Evolutionary conservation across 2,888 invertebrate species (phyloP).

Genomic region (Melanotus villosus): DNA sequence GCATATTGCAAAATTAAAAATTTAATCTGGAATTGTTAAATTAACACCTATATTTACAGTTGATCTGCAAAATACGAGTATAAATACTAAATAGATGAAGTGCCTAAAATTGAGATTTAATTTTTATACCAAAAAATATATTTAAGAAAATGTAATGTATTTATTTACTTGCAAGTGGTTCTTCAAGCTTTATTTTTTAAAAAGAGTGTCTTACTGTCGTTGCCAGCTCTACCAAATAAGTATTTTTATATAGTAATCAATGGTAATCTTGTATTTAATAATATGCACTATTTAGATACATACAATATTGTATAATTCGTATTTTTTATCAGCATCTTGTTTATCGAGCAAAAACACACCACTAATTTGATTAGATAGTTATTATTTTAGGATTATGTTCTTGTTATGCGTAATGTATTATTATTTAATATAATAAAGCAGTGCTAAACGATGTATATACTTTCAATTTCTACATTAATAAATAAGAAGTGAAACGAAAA

Average conservation of each 20-base stretch:
- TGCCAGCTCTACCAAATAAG: slow-evolving; percentile 29
- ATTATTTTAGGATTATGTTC: slow-evolving; percentile 23
- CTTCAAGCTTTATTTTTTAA: background rate
- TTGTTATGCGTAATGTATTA: slow-evolving; percentile 25
- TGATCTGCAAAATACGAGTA: background rate
- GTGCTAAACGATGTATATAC: background rate
- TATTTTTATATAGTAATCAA: slow-evolving; percentile 30
- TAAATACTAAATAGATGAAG: background rate
- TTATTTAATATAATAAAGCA: slow-evolving; percentile 20
- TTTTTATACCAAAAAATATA: background rate
- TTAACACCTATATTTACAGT: background rate
- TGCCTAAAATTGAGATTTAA: slow-evolving; percentile 9
- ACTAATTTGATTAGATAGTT: background rate
- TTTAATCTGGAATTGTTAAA: background rate
- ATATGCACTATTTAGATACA: slow-evolving; percentile 11
- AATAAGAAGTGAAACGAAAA: background rate
- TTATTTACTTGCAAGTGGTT: too few species aligned
- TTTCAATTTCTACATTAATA: background rate
- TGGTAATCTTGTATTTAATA: slow-evolving; percentile 9
- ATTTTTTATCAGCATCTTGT: slow-evolving; percentile 22
- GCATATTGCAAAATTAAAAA: background rate
- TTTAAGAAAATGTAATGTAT: background rate
- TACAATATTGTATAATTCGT: background rate
- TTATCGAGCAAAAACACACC: slow-evolving; percentile 5
- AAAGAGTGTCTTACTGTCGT: slow-evolving; percentile 7